phyloP scores from a whole-genome alignment of 2,113 vertebrate species.

The Recurvirostra avosetta region DNA sequence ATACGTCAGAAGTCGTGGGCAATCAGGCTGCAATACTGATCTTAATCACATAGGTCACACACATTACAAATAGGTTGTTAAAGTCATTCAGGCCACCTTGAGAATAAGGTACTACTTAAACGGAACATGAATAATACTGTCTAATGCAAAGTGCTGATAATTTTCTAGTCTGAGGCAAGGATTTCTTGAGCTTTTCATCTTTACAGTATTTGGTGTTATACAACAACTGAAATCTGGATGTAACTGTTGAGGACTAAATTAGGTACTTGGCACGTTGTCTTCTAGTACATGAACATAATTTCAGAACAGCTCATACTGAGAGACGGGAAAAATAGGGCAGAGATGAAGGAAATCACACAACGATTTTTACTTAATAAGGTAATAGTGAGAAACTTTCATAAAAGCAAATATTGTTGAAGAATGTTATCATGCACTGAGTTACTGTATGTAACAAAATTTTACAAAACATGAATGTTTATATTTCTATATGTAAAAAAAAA shows the following conservation, averaged over 20 bases:
- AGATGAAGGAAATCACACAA: neutral
- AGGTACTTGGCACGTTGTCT: conserved; percentile 52
- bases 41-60: neutral
- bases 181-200: neutral
- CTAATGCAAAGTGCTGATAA: neutral
- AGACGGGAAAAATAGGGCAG: conserved; percentile 31
- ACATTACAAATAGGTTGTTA: neutral
- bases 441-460: neutral
- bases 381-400: neutral
- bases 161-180: neutral
- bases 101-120: neutral
- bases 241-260: conserved; percentile 43
- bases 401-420: neutral
- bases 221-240: conserved; percentile 50
- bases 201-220: conserved; percentile 29
- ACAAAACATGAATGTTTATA: neutral
- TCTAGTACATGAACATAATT: conserved; percentile 46
- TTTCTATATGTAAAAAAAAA: neutral
- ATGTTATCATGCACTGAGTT: neutral
- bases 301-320: conserved; percentile 52
- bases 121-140: neutral
- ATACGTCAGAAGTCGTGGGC: neutral
- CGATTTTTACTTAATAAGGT: conserved; percentile 53
- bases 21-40: neutral
- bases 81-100: neutral